A percentile compares a stretch with the other conserved stretches of the same genome.
Evolutionary conservation across 2,888 invertebrate species (phyloP).

Genomic region (Hydraecia micacea): DNA sequence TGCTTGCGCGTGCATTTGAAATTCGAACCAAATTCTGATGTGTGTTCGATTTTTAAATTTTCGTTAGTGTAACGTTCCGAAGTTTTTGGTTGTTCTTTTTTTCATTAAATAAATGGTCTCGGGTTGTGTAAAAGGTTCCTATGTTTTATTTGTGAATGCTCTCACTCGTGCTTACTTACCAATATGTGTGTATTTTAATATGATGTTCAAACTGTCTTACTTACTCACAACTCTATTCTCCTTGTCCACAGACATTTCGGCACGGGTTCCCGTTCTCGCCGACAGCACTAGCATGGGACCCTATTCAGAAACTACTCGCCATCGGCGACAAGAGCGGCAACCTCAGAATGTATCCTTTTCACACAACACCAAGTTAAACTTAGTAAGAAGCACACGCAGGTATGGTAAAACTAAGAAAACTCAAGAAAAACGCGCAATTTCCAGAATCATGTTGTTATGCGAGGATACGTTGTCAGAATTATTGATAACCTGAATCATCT

Average conservation of each 20-base stretch:
- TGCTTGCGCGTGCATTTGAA: constrained; percentile 26
- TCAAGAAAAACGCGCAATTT: neutral
- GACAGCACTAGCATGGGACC: constrained; percentile 99
- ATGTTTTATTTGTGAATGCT: neutral
- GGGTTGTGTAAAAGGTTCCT: neutral
- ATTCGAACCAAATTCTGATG: constrained; percentile 26
- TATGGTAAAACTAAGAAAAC: neutral
- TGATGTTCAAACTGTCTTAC: neutral
- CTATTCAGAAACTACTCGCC: constrained; percentile 98
- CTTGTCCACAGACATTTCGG: constrained; percentile 96
- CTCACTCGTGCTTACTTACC: neutral
- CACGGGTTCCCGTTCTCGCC: constrained; percentile 99
- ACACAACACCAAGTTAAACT: constrained; percentile 19
- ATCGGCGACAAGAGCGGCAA: constrained; percentile 99
- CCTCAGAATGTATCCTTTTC: constrained; percentile 98
- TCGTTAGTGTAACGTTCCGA: neutral
- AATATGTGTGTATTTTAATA: neutral
- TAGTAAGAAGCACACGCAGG: neutral
- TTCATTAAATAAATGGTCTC: neutral
- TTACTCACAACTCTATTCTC: constrained; percentile 31
- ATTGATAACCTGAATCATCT: neutral
- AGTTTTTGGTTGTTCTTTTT: neutral
- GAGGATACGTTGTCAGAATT: neutral
- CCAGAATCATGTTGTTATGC: too few species aligned
- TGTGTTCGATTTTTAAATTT: constrained; percentile 32